A percentile compares a stretch with the other conserved stretches of the same genome.
phyloP scores from a whole-genome alignment of 2,888 invertebrate species.

The Lepas anatifera region DNA sequence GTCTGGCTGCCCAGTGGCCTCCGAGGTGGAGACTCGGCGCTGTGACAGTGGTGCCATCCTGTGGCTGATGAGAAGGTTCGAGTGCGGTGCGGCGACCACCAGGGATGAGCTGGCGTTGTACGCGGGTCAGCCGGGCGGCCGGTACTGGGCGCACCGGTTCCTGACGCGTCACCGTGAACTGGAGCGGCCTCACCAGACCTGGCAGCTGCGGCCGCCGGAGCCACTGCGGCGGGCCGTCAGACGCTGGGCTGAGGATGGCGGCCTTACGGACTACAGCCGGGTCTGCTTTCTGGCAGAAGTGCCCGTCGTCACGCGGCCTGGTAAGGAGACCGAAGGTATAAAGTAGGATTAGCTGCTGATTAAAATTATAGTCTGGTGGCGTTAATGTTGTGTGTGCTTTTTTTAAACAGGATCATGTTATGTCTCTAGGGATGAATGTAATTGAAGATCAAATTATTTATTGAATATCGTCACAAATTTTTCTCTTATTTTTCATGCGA shows the following conservation, averaged over 20 bases:
- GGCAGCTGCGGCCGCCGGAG: not conserved
- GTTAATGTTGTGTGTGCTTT: too few relatives aligned
- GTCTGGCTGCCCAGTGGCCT: not conserved
- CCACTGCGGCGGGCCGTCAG: not conserved
- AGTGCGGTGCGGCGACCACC: not conserved
- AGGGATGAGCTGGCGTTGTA: not conserved
- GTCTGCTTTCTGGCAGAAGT: not conserved
- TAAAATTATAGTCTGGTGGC: too few relatives aligned
- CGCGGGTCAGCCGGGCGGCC: not conserved
- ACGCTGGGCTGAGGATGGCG: not conserved
- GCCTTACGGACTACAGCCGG: not conserved
- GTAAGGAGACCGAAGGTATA: too few relatives aligned
- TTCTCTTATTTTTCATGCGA: too few relatives aligned
- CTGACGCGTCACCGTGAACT: constrained; percentile 30
- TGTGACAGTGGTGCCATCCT: not conserved
- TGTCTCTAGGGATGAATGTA: too few relatives aligned
- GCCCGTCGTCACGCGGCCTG: not conserved
- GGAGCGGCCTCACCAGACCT: constrained; percentile 51
- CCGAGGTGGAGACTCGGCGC: not conserved
- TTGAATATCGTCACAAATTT: too few relatives aligned
- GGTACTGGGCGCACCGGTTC: not conserved
- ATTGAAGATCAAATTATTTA: too few relatives aligned
- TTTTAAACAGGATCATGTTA: too few relatives aligned
- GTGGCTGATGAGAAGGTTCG: not conserved
- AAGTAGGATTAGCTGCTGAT: too few relatives aligned